Conservation (phyloP, 1,140 invertebrate species). For the Lepidurus couesii region DNA sequence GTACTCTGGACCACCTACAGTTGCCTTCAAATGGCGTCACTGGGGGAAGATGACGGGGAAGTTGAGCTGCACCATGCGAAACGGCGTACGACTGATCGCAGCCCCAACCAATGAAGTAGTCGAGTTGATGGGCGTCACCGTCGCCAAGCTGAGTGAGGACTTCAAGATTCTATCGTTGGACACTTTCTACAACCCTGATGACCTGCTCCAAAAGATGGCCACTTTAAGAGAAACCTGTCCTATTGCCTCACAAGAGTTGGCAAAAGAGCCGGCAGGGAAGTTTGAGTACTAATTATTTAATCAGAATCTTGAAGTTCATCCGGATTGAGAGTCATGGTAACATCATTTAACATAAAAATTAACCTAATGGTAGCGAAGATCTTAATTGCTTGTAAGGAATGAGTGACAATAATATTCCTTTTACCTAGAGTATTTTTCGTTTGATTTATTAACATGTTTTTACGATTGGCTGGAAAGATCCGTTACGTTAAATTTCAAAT, state of each 20-base stretch:
- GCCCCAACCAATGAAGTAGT: constrained; percentile 28
- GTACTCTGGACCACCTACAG: constrained; percentile 33
- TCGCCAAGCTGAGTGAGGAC: constrained; percentile 27
- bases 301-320: too few species aligned
- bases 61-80: constrained; percentile 34
- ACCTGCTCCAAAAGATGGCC: constrained; percentile 35
- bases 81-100: constrained; percentile 25
- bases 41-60: constrained; percentile 35
- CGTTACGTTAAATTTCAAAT: too few species aligned
- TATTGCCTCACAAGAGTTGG: neutral
- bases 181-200: constrained; percentile 34
- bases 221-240: neutral
- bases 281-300: neutral
- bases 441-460: too few species aligned
- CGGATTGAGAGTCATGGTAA: too few species aligned
- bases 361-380: too few species aligned
- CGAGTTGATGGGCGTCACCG: constrained; percentile 28
- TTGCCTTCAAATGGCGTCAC: constrained; percentile 37
- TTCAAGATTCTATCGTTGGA: constrained; percentile 34
- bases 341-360: too few species aligned
- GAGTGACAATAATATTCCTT: too few species aligned
- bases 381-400: too few species aligned
- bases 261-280: neutral
- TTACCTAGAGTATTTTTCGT: too few species aligned
- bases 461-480: too few species aligned